Conservation (phyloP, 23 tunicate genomes). For the Phallusia fumigata region DNA sequence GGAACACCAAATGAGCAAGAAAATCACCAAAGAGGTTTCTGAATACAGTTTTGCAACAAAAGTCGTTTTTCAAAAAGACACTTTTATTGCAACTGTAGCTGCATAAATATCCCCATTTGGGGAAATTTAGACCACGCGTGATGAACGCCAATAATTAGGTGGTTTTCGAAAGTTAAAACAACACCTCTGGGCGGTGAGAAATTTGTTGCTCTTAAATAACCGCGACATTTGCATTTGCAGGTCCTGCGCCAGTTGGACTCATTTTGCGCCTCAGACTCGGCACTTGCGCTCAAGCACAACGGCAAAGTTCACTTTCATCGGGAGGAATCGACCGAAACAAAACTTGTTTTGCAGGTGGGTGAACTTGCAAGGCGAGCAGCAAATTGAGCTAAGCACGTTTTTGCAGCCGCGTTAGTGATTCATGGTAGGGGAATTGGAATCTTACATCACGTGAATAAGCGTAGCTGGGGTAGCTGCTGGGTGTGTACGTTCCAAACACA, state of each 20-base stretch:
- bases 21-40: no score
- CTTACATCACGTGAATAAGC: neutral
- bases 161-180: no score
- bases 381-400: neutral
- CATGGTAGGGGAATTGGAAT: neutral
- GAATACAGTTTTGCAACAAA: no score
- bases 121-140: no score
- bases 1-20: no score
- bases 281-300: neutral
- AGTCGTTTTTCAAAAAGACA: no score
- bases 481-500: neutral
- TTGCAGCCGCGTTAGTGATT: neutral
- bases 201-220: no score
- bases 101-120: no score
- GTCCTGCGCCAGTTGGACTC: conserved; percentile 74
- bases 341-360: conserved; percentile 58
- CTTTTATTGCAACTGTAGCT: no score
- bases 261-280: conserved; percentile 52
- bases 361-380: neutral
- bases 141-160: no score
- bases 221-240: conserved; percentile 23
- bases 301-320: conserved; percentile 27
- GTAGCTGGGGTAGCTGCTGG: neutral
- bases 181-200: no score
- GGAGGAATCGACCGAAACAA: conserved; percentile 70